Evolutionary conservation across 35 echinoderm and acorn worm species (phyloP).

Genomic region (Diadema setosum): DNA sequence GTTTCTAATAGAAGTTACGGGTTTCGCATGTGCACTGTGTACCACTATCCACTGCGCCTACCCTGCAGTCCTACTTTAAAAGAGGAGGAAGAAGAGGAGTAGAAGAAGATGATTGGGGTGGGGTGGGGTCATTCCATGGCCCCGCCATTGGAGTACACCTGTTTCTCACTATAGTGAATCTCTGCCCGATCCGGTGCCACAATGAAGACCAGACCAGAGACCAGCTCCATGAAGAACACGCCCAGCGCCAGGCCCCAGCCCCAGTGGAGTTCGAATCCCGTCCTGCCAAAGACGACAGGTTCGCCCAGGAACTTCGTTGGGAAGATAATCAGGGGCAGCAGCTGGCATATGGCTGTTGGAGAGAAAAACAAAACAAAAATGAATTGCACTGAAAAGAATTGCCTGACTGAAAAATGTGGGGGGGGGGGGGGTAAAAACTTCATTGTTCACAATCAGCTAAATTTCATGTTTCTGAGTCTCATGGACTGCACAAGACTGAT

Average conservation of each 20-base stretch:
- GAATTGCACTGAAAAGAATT: not conserved
- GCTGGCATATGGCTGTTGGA: slow-evolving; percentile 56
- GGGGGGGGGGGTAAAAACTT: no score
- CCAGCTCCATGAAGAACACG: slow-evolving; percentile 66
- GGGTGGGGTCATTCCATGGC: not conserved
- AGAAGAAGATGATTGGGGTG: no score
- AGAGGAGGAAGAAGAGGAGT: no score
- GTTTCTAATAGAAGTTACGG: no score
- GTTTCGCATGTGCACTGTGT: no score
- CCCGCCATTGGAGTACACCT: not conserved
- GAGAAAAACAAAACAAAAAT: not conserved
- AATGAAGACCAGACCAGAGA: slow-evolving; percentile 61
- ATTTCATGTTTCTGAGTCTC: no score
- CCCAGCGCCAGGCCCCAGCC: slow-evolving; percentile 79
- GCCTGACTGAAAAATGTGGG: no score
- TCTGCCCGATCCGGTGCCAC: slow-evolving; percentile 82
- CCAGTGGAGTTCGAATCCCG: slow-evolving; percentile 76
- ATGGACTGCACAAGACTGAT: no score
- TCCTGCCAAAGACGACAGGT: slow-evolving; percentile 31
- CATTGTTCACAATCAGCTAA: no score
- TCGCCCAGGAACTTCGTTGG: slow-evolving; percentile 74
- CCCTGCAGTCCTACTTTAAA: no score
- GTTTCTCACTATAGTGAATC: slow-evolving; percentile 88
- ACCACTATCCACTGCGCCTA: no score
- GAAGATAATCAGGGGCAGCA: slow-evolving; percentile 73